Evolutionary conservation across 2,888 invertebrate genomes (phyloP).

Genomic region (Tridacna crocea): DNA sequence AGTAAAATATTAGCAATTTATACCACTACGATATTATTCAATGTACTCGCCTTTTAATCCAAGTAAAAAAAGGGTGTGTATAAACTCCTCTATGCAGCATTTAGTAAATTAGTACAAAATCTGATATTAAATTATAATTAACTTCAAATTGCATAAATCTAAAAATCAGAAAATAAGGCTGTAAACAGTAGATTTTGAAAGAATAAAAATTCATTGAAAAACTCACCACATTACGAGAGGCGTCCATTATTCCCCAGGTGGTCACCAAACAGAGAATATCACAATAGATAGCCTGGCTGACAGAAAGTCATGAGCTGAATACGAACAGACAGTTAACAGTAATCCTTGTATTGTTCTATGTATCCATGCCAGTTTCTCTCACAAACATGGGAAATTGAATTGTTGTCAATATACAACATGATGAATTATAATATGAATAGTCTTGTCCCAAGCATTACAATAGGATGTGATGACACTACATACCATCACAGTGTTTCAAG

Average conservation of each 20-base stretch:
- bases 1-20: no score
- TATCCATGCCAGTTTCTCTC: slow-evolving; percentile 15
- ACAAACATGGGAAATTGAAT: slow-evolving; percentile 23
- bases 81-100: no score
- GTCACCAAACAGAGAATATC: neutral
- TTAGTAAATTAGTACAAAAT: no score
- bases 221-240: slow-evolving; percentile 21
- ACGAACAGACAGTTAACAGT: neutral
- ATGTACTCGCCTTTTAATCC: no score
- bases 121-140: no score
- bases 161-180: no score
- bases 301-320: neutral
- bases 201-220: neutral
- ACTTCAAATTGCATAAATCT: no score
- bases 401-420: slow-evolving; percentile 12
- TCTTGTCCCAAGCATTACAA: slow-evolving; percentile 17
- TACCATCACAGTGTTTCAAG: no score
- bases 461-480: neutral
- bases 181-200: neutral
- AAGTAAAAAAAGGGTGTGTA: no score
- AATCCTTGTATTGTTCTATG: slow-evolving; percentile 19
- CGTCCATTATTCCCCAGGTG: slow-evolving; percentile 8
- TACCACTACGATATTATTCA: no score
- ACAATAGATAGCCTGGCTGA: neutral
- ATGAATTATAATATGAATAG: slow-evolving; percentile 21